phyloP scores from a whole-genome alignment of 2,113 vertebrate genomes.

The Suricata suricatta region DNA sequence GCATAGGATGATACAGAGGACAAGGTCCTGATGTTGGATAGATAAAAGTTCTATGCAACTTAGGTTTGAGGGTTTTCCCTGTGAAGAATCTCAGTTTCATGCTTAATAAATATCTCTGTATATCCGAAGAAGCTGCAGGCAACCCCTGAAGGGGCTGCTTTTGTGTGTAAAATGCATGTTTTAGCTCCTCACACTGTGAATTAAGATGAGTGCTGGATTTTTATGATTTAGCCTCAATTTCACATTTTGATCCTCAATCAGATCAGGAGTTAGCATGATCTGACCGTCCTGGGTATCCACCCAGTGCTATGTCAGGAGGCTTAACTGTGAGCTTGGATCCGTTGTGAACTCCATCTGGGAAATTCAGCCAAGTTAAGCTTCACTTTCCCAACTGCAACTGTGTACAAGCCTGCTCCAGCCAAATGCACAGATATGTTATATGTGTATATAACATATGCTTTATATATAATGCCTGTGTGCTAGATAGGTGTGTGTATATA shows the following conservation, averaged over 20 bases:
- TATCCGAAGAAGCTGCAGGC: neutral
- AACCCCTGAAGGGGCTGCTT: neutral
- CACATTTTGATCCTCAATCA: slow-evolving; percentile 26
- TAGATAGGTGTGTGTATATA: neutral
- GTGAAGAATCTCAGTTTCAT: slow-evolving; percentile 33
- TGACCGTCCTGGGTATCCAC: neutral
- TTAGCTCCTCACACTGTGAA: neutral
- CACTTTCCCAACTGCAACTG: neutral
- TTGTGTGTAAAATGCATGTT: slow-evolving; percentile 9
- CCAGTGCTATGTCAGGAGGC: neutral
- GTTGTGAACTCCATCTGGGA: neutral
- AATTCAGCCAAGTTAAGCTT: neutral
- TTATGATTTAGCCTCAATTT: slow-evolving; percentile 29
- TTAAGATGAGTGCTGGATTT: neutral
- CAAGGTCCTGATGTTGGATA: neutral
- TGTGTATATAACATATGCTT: neutral
- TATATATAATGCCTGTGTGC: neutral
- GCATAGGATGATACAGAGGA: neutral
- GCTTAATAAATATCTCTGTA: neutral
- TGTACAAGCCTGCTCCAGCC: neutral
- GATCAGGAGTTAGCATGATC: neutral
- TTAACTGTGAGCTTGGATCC: neutral
- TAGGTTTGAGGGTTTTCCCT: neutral
- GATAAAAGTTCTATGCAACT: neutral
- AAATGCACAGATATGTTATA: neutral